A percentile compares a stretch with the other conserved stretches of the same genome.
These are phyloP conservation scores for Hypothenemus hampei DNA, from an alignment of 1,140 invertebrate species.

Conservation along the genomic window DNA sequence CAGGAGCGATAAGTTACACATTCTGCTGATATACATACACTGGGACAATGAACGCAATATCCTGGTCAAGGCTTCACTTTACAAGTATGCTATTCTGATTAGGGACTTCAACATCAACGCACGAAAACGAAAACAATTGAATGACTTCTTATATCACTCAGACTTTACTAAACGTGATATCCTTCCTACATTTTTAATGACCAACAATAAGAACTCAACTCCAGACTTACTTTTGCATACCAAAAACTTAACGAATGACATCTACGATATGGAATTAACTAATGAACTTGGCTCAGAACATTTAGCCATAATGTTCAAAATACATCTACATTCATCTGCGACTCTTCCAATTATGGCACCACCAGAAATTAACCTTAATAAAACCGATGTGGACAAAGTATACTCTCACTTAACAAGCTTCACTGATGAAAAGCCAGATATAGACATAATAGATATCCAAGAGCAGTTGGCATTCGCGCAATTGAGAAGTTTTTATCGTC, in stretches of 20 bases:
- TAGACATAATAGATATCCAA: too few relatives aligned
- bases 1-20: not conserved
- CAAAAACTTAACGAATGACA: not conserved
- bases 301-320: not conserved
- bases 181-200: not conserved
- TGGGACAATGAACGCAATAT: not conserved
- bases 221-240: not conserved
- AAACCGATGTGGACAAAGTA: not conserved
- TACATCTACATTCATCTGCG: too few relatives aligned
- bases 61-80: not conserved
- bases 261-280: not conserved
- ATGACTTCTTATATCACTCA: not conserved
- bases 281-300: slow-evolving; percentile 20
- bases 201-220: not conserved
- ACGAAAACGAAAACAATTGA: not conserved
- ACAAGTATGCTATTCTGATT: not conserved
- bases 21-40: not conserved
- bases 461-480: too few relatives aligned
- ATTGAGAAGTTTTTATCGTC: too few relatives aligned
- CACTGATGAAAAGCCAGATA: too few relatives aligned
- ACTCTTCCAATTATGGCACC: not conserved
- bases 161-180: not conserved
- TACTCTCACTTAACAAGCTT: too few relatives aligned
- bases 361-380: not conserved
- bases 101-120: not conserved